phyloP scores from a whole-genome alignment of 2,888 invertebrate species.

The Eupithecia pulchellata region DNA sequence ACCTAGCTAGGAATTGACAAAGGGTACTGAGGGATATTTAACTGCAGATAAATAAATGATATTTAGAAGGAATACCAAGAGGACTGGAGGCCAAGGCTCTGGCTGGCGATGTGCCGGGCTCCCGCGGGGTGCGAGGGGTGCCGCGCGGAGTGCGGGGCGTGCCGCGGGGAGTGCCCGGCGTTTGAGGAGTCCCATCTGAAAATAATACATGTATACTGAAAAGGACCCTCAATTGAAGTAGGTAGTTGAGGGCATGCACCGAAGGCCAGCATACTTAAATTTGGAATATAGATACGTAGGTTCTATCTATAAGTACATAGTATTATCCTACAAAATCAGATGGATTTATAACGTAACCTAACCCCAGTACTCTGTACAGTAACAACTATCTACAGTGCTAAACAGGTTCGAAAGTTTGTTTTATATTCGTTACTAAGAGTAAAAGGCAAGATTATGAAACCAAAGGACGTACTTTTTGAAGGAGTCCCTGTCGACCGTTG shows the following conservation, averaged over 20 bases:
- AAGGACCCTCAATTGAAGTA: neutral
- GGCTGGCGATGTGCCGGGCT: conserved; percentile 75
- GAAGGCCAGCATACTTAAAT: neutral
- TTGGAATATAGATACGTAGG: neutral
- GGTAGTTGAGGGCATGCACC: neutral
- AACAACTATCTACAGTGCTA: too few relatives aligned
- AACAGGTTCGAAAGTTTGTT: neutral
- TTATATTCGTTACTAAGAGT: neutral
- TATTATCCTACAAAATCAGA: neutral
- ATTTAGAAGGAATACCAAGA: conserved; percentile 58
- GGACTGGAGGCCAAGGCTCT: conserved; percentile 75
- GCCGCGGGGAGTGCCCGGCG: conserved; percentile 59
- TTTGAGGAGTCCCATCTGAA: conserved; percentile 62
- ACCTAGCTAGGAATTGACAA: neutral
- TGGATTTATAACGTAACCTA: neutral
- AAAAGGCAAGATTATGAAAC: neutral
- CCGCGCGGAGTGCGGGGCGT: conserved; percentile 58
- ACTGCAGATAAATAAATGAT: neutral
- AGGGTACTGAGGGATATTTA: neutral
- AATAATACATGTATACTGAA: conserved; percentile 10
- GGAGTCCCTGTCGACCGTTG: conserved; percentile 77
- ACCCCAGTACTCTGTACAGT: neutral
- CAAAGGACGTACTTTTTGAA: conserved; percentile 62
- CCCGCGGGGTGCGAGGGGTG: conserved; percentile 61
- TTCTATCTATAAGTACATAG: neutral